Percentiles rank a stretch among this genome's conserved stretches.
Conservation (phyloP, 2,797 vertebrate genomes). For the Channa striata region DNA sequence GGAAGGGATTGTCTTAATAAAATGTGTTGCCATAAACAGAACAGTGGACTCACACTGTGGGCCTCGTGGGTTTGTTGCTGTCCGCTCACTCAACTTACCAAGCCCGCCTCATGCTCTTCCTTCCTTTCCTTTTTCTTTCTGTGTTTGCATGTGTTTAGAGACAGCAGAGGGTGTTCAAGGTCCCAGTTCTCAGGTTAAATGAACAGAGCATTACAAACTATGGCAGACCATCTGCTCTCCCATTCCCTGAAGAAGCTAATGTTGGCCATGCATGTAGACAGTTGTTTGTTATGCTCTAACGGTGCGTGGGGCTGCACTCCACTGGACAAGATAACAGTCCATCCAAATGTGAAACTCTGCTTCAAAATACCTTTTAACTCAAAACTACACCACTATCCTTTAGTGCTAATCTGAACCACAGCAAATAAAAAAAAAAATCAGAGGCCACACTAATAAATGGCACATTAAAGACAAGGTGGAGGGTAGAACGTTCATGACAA, state of each 20-base stretch:
- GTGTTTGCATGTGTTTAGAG: constrained; percentile 8
- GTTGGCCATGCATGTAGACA: constrained; percentile 45
- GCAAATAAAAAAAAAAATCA: neutral
- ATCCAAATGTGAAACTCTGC: constrained; percentile 37
- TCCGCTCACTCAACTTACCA: constrained; percentile 21
- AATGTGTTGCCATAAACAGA: constrained; percentile 36
- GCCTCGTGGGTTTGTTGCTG: constrained; percentile 26
- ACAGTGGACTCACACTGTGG: constrained; percentile 11
- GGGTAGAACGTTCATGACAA: constrained; percentile 16
- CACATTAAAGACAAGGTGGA: constrained; percentile 11
- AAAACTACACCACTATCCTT: neutral
- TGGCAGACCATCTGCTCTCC: constrained; percentile 67
- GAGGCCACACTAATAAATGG: neutral
- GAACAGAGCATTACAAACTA: constrained; percentile 45
- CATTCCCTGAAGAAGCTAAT: constrained; percentile 52
- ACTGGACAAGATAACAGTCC: constrained; percentile 50
- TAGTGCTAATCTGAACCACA: neutral
- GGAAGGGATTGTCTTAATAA: constrained; percentile 41
- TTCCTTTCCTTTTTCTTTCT: constrained; percentile 2
- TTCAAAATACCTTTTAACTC: constrained; percentile 46
- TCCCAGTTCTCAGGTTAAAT: constrained; percentile 33
- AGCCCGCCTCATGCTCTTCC: neutral
- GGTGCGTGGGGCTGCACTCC: neutral
- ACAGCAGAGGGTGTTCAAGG: constrained; percentile 8
- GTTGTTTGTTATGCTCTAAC: constrained; percentile 53